phyloP scores from a whole-genome alignment of 2,888 invertebrate genomes.

The Microlaimidae sp. region DNA sequence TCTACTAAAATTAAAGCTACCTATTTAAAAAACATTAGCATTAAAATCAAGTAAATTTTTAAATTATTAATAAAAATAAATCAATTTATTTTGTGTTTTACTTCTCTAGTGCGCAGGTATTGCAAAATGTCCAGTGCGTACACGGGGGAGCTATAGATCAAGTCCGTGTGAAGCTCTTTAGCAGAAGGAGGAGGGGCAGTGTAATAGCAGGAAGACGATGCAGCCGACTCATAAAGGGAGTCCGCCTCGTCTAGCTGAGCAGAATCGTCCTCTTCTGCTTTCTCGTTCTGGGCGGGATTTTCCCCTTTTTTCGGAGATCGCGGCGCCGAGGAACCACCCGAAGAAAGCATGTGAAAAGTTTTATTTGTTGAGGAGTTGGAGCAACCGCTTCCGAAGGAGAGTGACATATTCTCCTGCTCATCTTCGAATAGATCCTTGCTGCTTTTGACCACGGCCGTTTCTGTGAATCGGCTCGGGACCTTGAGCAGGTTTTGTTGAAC shows the following conservation, averaged over 20 bases:
- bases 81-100: not conserved
- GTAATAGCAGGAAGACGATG: slow-evolving; percentile 4
- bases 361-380: too few relatives aligned
- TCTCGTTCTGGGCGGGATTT: too few relatives aligned
- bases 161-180: slow-evolving; percentile 8
- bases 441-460: not conserved
- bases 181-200: slow-evolving; percentile 13
- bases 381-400: too few relatives aligned
- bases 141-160: slow-evolving; percentile 17
- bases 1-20: not conserved
- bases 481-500: too few relatives aligned
- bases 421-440: not conserved
- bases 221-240: not conserved
- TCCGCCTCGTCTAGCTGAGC: too few relatives aligned
- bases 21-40: not conserved
- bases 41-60: not conserved
- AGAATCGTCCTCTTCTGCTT: too few relatives aligned
- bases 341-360: too few relatives aligned
- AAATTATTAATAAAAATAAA: not conserved
- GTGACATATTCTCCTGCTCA: not conserved
- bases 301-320: too few relatives aligned
- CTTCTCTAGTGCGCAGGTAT: slow-evolving; percentile 20
- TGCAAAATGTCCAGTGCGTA: slow-evolving; percentile 17
- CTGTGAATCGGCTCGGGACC: not conserved
- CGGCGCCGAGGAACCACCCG: too few relatives aligned